phyloP scores from a whole-genome alignment of 2,888 invertebrate genomes.

The Coleophora flavipennella region DNA sequence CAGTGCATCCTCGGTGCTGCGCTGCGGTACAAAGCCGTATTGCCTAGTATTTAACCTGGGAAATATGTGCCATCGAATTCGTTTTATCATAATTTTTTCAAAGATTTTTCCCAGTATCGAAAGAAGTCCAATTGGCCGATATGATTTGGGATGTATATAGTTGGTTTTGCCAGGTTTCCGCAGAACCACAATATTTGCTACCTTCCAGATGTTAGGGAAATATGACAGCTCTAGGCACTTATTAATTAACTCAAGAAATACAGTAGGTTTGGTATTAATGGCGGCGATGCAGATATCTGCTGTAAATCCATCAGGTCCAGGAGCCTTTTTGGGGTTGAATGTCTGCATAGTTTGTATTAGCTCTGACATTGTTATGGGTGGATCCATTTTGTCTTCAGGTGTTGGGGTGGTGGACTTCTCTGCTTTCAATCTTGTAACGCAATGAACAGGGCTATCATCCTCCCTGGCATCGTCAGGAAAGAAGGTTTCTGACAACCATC shows the following conservation, averaged over 20 bases:
- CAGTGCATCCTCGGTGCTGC: slow-evolving; percentile 1
- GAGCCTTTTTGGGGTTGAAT: slow-evolving; percentile 14
- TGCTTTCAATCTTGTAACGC: no score
- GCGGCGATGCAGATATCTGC: slow-evolving; percentile 16
- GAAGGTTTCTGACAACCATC: not conserved
- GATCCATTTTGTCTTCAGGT: slow-evolving; percentile 1
- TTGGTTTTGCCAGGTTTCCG: slow-evolving; percentile 5
- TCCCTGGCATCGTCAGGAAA: not conserved
- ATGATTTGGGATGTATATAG: slow-evolving; percentile 3
- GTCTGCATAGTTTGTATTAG: not conserved
- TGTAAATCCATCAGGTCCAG: slow-evolving; percentile 15
- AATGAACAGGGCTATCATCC: not conserved
- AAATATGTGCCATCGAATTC: slow-evolving; percentile 3
- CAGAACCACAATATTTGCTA: slow-evolving; percentile 2
- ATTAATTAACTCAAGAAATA: slow-evolving; percentile 2
- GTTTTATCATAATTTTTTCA: slow-evolving; percentile 8
- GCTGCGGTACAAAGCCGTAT: slow-evolving; percentile 13
- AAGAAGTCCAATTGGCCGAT: slow-evolving; percentile 11
- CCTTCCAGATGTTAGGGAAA: slow-evolving; percentile 9
- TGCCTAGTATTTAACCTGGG: slow-evolving; percentile 6
- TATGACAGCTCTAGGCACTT: slow-evolving; percentile 1
- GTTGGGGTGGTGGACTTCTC: not conserved
- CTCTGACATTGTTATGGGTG: slow-evolving; percentile 8
- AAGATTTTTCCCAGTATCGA: slow-evolving; percentile 10
- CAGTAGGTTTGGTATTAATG: slow-evolving; percentile 3